A percentile compares a stretch with the other conserved stretches of the same genome.
phyloP scores from a whole-genome alignment of 2,888 invertebrate genomes.

The Pseudococcus jackbeardsleyi region DNA sequence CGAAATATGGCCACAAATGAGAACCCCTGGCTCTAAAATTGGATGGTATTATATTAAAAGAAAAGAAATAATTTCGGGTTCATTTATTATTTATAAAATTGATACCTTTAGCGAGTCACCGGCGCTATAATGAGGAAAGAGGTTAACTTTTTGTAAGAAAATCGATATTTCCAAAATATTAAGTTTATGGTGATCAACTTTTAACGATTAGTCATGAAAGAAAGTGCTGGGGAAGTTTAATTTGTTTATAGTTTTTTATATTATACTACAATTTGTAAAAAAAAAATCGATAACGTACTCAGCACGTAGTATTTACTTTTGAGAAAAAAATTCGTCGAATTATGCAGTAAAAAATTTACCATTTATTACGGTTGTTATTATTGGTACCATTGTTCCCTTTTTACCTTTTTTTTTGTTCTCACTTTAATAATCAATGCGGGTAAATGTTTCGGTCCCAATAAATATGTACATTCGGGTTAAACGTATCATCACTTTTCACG shows the following conservation, averaged over 20 bases:
- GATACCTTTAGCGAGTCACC: slow-evolving; percentile 29
- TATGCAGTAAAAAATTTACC: background rate
- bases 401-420: background rate
- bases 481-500: slow-evolving; percentile 39
- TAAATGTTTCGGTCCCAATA: background rate
- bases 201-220: background rate
- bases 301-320: background rate
- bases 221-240: background rate
- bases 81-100: slow-evolving; percentile 48
- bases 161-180: background rate
- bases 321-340: background rate
- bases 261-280: background rate
- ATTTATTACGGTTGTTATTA: background rate
- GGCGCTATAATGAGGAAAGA: slow-evolving; percentile 24
- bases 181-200: background rate
- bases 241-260: background rate
- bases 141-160: slow-evolving; percentile 27
- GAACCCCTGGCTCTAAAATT: background rate
- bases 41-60: slow-evolving; percentile 29
- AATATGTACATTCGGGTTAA: background rate
- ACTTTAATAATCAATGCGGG: background rate
- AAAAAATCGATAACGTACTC: background rate
- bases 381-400: background rate
- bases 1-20: background rate
- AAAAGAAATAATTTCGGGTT: slow-evolving; percentile 43